Percentiles rank a stretch among this genome's conserved stretches.
Conservation (phyloP, 2,888 invertebrate genomes). For the Ditylenchus weischeri region DNA sequence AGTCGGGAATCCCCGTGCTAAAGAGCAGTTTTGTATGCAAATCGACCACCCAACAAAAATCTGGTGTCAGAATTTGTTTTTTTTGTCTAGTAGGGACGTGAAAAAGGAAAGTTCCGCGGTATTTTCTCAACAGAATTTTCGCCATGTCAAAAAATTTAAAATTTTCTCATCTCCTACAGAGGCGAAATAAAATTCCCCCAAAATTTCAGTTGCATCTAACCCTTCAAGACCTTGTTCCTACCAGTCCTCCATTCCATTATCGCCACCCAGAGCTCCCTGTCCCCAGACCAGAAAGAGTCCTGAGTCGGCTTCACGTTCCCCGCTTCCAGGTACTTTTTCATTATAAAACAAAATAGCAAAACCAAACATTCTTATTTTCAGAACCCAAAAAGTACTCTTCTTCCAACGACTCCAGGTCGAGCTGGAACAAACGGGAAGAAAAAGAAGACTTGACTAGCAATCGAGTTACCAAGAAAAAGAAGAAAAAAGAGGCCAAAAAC, state of each 20-base stretch:
- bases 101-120: too few species aligned
- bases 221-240: constrained; percentile 16
- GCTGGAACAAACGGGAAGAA: not conserved
- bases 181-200: too few species aligned
- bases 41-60: too few species aligned
- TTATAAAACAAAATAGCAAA: not conserved
- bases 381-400: not conserved
- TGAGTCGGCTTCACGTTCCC: constrained; percentile 5
- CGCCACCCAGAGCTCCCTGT: constrained; percentile 14
- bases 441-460: not conserved
- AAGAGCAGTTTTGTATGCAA: too few species aligned
- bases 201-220: constrained; percentile 1
- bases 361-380: not conserved
- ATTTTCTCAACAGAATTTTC: too few species aligned
- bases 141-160: too few species aligned
- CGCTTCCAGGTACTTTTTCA: constrained; percentile 4
- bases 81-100: too few species aligned
- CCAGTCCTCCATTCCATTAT: constrained; percentile 8
- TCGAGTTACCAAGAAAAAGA: constrained; percentile 7
- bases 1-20: too few species aligned
- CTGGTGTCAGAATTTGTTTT: too few species aligned
- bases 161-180: too few species aligned
- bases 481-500: constrained; percentile 5
- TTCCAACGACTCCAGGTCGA: not conserved
- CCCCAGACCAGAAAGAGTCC: constrained; percentile 7